Evolutionary conservation across 2,888 invertebrate genomes (phyloP), one percentile per base, ranked within the genome.

Genomic region (Chesias legatella): DNA sequence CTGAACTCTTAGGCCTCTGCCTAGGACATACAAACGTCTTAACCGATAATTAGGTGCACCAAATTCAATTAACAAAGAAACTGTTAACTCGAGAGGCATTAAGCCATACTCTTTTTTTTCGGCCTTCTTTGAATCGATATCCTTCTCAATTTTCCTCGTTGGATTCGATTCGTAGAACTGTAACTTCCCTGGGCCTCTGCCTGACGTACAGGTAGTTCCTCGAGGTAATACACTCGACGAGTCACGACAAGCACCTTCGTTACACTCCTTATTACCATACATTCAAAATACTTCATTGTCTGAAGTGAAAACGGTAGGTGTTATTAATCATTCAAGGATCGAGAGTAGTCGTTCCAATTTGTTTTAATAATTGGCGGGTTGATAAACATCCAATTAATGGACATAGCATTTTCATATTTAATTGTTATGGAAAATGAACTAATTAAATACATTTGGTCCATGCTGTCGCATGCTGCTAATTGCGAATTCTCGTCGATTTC

Each of bases 141-240:
- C n/a, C n/a, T n/a, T n/a, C n/a, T n/a, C n/a, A n/a, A 29, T 9
- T 25, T 8, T 23, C 26, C 28, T n/a, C 6, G 20, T 13, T 27
- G 13, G 40, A 33, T 40, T 39, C 38, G 11, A 32, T 28, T 27
- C 24, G 8, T 36, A 45, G 40, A 40, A 35, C 35, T 45, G 34
- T 43, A 37, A 36, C 45, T 45, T 40, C 33, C 36, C 22, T 26
- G 40, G 33, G 40, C 45, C 45, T 41, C 45, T 36, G 32, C 7
- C 10, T 45, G 44, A 45, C 33, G 40, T 45, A 45, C 6, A 5
- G 6, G 40, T 29, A 35, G 44, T 36, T 29, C 40, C n/a, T 32
- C 40, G 45, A 45, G 36, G 40, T 45, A 36, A 45, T 29, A 40
- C 45, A 45, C 45, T 45, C 33, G 10, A 33, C 45, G 36, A 45